Conservation (phyloP, 2,797 vertebrate species). For the Lates japonicus region DNA sequence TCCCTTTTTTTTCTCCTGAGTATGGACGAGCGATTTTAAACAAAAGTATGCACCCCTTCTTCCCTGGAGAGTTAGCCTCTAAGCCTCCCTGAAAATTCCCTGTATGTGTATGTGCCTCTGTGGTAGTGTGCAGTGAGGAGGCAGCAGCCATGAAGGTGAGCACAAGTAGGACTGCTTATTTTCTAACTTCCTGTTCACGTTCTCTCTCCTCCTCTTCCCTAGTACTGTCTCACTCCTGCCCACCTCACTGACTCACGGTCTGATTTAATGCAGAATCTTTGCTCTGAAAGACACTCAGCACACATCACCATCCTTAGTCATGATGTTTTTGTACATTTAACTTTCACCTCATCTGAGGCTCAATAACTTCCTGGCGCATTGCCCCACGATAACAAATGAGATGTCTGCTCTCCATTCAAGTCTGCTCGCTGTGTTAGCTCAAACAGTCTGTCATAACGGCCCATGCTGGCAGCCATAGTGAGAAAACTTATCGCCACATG, state of each 20-base stretch:
- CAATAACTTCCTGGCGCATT: constrained; percentile 20
- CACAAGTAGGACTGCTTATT: constrained; percentile 61
- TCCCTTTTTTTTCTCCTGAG: constrained; percentile 78
- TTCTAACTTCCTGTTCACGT: constrained; percentile 71
- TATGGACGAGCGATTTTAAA: constrained; percentile 65
- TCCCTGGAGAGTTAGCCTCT: constrained; percentile 70
- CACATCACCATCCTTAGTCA: constrained; percentile 22
- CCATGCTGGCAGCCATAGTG: constrained; percentile 31
- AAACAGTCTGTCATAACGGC: constrained; percentile 28
- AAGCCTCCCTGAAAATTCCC: constrained; percentile 71
- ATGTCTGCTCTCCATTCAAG: constrained; percentile 48
- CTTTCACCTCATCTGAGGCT: constrained; percentile 10
- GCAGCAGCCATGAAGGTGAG: constrained; percentile 65
- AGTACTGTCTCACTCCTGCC: too few relatives aligned
- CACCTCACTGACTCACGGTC: too few relatives aligned
- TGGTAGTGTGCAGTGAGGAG: constrained; percentile 69
- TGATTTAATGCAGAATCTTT: too few relatives aligned
- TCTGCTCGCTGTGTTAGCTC: constrained; percentile 57
- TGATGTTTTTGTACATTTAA: constrained; percentile 17
- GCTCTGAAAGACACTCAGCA: constrained; percentile 26
- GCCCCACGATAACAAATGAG: constrained; percentile 26
- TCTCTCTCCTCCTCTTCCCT: constrained; percentile 56
- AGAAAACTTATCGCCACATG: constrained; percentile 24
- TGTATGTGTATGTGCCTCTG: constrained; percentile 70
- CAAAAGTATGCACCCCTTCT: constrained; percentile 78